Evolutionary conservation across 2,888 invertebrate genomes (phyloP).

Genomic region (Lordiphosa andalusiaca): DNA sequence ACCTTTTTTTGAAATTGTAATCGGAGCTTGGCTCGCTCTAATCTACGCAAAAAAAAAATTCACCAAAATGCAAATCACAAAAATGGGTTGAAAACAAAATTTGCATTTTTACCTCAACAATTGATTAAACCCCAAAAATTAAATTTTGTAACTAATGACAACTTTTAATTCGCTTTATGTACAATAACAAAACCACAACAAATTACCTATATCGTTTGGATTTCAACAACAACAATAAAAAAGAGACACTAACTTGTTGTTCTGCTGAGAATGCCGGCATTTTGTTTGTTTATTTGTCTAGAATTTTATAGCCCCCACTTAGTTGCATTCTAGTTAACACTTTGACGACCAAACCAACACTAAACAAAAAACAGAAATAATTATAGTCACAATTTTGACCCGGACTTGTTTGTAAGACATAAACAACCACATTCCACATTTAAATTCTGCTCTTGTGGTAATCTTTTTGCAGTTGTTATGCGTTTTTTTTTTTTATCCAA

Average conservation of each 20-base stretch:
- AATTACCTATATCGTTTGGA: conserved; percentile 29
- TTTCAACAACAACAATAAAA: conserved; percentile 15
- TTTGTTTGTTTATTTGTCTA: conserved; percentile 28
- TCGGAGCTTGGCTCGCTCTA: no score
- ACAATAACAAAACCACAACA: conserved; percentile 4
- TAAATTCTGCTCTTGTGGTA: not conserved
- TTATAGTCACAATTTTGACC: conserved; percentile 15
- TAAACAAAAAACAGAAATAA: conserved; percentile 15
- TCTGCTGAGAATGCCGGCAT: conserved; percentile 3
- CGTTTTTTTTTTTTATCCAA: not conserved
- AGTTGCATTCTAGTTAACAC: conserved; percentile 11
- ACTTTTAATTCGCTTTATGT: conserved; percentile 9
- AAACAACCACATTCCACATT: not conserved
- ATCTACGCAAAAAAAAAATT: not conserved
- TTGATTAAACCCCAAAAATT: not conserved
- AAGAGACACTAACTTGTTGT: not conserved
- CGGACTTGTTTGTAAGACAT: conserved; percentile 18
- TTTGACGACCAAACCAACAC: conserved; percentile 4
- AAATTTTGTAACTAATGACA: conserved; percentile 14
- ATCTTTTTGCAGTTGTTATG: conserved; percentile 5
- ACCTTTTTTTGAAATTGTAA: no score
- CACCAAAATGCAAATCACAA: conserved; percentile 3
- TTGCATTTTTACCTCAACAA: conserved; percentile 20
- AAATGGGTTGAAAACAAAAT: conserved; percentile 6
- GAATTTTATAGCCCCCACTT: conserved; percentile 2